Conservation (phyloP, 2,888 invertebrate species). For the Xestia xanthographa region DNA sequence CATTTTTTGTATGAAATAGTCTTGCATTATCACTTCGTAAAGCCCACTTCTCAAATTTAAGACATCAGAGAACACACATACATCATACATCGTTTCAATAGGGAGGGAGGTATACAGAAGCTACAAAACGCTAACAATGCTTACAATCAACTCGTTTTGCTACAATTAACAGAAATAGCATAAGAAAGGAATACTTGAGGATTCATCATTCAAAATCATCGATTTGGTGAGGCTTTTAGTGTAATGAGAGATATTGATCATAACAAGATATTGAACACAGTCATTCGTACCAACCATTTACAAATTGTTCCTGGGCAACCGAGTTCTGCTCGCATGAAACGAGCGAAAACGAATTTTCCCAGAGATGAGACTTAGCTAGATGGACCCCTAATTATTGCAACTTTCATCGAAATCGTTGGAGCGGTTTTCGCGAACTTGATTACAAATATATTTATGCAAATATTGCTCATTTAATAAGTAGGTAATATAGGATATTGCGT, state of each 20-base stretch:
- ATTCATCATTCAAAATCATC: neutral
- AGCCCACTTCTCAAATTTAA: neutral
- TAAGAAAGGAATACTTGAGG: neutral
- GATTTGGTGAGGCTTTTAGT: neutral
- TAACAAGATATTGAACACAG: neutral
- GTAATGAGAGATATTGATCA: too few relatives aligned
- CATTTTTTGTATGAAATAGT: neutral
- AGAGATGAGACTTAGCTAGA: too few relatives aligned
- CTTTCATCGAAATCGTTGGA: too few relatives aligned
- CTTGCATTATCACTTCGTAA: neutral
- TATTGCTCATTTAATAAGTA: too few relatives aligned
- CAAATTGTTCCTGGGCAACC: neutral
- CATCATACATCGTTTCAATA: neutral
- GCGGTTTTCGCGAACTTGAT: too few relatives aligned
- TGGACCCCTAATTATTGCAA: neutral
- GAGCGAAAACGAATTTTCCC: too few relatives aligned
- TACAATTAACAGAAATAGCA: neutral
- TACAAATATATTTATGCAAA: too few relatives aligned
- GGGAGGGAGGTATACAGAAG: neutral
- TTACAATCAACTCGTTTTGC: neutral
- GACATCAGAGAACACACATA: neutral
- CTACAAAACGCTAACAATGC: neutral
- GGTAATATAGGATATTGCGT: neutral
- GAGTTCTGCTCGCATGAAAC: too few relatives aligned
- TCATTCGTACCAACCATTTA: neutral